phyloP scores from a whole-genome alignment of 2,113 vertebrate species.

The Spea multiplicata region DNA sequence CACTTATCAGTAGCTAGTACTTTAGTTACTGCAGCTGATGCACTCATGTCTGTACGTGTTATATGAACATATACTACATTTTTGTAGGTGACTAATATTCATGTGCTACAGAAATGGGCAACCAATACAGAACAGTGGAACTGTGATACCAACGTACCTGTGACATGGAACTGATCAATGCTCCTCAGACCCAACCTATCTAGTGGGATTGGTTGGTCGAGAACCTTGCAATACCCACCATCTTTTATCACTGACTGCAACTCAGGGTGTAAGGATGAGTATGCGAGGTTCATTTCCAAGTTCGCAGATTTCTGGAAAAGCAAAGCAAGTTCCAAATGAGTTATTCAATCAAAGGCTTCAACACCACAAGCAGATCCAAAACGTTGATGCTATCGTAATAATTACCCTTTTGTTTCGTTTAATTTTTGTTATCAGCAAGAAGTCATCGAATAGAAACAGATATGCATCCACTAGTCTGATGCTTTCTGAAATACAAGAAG shows the following conservation, averaged over 20 bases:
- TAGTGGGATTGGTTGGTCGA: constrained; percentile 85
- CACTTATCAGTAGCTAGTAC: too few species aligned
- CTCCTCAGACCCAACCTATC: constrained; percentile 81
- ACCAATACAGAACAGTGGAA: too few species aligned
- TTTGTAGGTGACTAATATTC: too few species aligned
- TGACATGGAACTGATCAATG: constrained; percentile 60
- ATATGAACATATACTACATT: too few species aligned
- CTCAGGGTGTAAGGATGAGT: constrained; percentile 71
- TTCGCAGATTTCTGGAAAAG: constrained; percentile 67
- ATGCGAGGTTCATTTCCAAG: constrained; percentile 65
- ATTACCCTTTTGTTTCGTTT: constrained; percentile 84
- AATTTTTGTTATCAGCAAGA: constrained; percentile 86
- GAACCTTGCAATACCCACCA: constrained; percentile 73
- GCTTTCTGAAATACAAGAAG: constrained; percentile 67
- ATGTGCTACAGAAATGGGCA: too few species aligned
- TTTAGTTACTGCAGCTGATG: too few species aligned
- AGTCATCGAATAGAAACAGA: constrained; percentile 87
- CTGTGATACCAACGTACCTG: constrained; percentile 52
- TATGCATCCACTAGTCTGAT: constrained; percentile 79
- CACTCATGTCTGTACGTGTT: too few species aligned
- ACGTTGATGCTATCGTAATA: not conserved
- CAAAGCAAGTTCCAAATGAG: constrained; percentile 20
- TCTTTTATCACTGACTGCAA: constrained; percentile 81
- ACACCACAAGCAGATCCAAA: not conserved
- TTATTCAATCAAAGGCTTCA: not conserved